A percentile compares a stretch with the other conserved stretches of the same genome.
Evolutionary conservation across 2,797 vertebrate genomes (phyloP).

Genomic region (Muscicapa comitata): DNA sequence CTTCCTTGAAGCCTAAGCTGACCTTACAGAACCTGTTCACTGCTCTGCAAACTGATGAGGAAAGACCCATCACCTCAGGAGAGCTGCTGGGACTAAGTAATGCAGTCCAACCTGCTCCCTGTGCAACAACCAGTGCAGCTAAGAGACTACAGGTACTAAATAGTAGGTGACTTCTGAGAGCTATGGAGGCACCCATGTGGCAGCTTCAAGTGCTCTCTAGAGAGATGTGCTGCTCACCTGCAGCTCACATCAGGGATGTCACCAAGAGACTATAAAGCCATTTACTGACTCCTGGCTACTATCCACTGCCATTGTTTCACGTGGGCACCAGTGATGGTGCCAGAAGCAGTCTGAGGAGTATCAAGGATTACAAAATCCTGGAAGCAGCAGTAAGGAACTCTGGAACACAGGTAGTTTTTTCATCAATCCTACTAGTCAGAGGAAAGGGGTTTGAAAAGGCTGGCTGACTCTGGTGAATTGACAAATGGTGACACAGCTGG

Average conservation of each 20-base stretch:
- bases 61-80: not conserved
- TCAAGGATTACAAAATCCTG: not conserved
- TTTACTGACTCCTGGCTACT: not conserved
- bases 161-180: too few relatives aligned
- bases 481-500: not conserved
- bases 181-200: not conserved
- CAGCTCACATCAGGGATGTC: not conserved
- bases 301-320: not conserved
- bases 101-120: not conserved
- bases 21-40: not conserved
- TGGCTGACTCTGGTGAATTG: not conserved
- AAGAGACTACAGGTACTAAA: not conserved
- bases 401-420: not conserved
- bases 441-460: not conserved
- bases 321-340: too few relatives aligned
- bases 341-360: not conserved
- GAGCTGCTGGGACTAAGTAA: not conserved
- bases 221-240: not conserved
- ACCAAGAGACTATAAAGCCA: rapidly evolving
- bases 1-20: not conserved
- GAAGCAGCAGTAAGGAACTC: not conserved
- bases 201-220: not conserved
- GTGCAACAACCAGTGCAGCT: not conserved
- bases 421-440: not conserved
- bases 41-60: not conserved